These are phyloP conservation scores for Naso thynnoides DNA, from an alignment of 2,797 vertebrate species.

Conservation along the genomic window DNA sequence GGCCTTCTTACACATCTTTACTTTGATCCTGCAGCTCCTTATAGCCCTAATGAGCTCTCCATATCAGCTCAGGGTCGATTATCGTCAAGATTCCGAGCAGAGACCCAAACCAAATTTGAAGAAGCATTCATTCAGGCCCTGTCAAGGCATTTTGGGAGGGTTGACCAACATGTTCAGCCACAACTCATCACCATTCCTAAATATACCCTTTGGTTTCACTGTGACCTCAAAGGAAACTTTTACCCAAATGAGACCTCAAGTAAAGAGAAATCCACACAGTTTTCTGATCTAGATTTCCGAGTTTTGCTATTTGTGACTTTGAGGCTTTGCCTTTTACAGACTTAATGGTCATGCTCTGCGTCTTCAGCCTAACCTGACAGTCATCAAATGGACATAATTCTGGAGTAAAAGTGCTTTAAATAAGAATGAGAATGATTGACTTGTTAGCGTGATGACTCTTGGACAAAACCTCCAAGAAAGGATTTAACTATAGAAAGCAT, in stretches of 20 bases:
- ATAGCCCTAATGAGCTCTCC: slow-evolving; percentile 58
- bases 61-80: slow-evolving; percentile 56
- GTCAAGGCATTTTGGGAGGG: slow-evolving; percentile 5
- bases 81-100: slow-evolving; percentile 32
- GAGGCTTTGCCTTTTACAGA: slow-evolving; percentile 21
- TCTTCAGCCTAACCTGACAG: slow-evolving; percentile 7
- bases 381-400: slow-evolving; percentile 20
- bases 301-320: slow-evolving; percentile 22
- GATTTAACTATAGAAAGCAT: slow-evolving; percentile 15
- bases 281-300: slow-evolving; percentile 11
- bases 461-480: slow-evolving; percentile 9
- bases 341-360: slow-evolving; percentile 4
- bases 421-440: slow-evolving; percentile 11
- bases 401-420: slow-evolving; percentile 26
- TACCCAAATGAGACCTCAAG: slow-evolving; percentile 10
- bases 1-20: slow-evolving; percentile 38
- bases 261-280: not conserved
- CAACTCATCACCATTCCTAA: slow-evolving; percentile 3
- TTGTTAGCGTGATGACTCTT: not conserved
- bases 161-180: slow-evolving; percentile 11
- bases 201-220: not conserved
- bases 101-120: slow-evolving; percentile 10
- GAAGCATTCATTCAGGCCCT: not conserved
- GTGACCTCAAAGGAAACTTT: not conserved
- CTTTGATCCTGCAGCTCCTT: slow-evolving; percentile 64